Percentiles rank a stretch among this genome's conserved stretches.
Conservation (phyloP, 2,888 invertebrate genomes). For the Ennomos fuscantarius region DNA sequence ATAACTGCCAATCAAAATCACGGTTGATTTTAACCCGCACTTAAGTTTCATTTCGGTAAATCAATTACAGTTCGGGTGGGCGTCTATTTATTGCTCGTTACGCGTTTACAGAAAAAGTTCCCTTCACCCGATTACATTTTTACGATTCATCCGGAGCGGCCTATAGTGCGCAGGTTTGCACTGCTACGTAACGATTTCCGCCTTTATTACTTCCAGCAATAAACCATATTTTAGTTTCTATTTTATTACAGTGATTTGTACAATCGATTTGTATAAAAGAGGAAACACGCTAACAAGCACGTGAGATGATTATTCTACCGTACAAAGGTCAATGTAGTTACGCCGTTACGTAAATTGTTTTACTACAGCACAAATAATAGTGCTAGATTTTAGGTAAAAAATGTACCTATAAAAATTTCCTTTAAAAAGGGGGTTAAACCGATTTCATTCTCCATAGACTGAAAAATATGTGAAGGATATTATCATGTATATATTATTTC, state of each 20-base stretch:
- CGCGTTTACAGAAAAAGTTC: conserved; percentile 28
- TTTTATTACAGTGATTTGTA: conserved; percentile 23
- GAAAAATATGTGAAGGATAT: too few species aligned
- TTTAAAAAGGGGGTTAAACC: too few species aligned
- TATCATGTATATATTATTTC: too few species aligned
- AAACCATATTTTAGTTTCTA: conserved; percentile 24
- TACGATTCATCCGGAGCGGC: conserved; percentile 24
- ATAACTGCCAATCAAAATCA: conserved; percentile 25
- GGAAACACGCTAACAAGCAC: conserved; percentile 10
- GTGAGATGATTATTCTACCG: conserved; percentile 6
- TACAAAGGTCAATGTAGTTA: conserved; percentile 7
- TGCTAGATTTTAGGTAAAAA: background rate
- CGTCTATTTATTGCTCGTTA: conserved; percentile 23
- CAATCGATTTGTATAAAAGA: conserved; percentile 12
- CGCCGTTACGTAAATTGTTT: conserved; percentile 4
- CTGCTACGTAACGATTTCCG: conserved; percentile 28
- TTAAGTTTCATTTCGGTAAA: conserved; percentile 30
- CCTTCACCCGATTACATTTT: conserved; percentile 31
- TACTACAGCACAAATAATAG: background rate
- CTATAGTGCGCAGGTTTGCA: conserved; percentile 33
- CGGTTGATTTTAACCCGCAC: conserved; percentile 13
- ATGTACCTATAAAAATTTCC: too few species aligned
- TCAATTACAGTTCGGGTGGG: conserved; percentile 28
- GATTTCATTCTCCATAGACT: too few species aligned
- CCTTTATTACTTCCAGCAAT: conserved; percentile 16